Conservation (phyloP, 2,888 invertebrate genomes). For the Boloria selene region DNA sequence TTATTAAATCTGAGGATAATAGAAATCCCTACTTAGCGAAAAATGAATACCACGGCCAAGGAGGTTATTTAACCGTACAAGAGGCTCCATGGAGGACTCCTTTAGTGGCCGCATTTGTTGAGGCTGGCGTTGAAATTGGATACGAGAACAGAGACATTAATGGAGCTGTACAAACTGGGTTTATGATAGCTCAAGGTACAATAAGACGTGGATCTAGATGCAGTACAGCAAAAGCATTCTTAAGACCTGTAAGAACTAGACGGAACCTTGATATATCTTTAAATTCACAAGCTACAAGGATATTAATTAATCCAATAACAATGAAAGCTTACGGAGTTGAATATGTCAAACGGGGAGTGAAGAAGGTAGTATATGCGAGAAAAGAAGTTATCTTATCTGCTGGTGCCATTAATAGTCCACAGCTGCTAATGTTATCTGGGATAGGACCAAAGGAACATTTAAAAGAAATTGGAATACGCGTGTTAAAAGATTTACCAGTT, state of each 20-base stretch:
- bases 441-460: slow-evolving; percentile 89
- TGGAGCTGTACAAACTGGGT: slow-evolving; percentile 89
- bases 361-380: slow-evolving; percentile 86
- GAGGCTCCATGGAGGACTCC: slow-evolving; percentile 93
- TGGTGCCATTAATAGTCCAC: slow-evolving; percentile 95
- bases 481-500: slow-evolving; percentile 88
- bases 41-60: slow-evolving; percentile 86
- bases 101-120: slow-evolving; percentile 90
- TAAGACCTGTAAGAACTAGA: slow-evolving; percentile 88
- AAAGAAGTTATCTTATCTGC: slow-evolving; percentile 94
- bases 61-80: slow-evolving; percentile 90
- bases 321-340: slow-evolving; percentile 91
- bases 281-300: slow-evolving; percentile 89
- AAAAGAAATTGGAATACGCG: slow-evolving; percentile 85
- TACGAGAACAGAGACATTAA: slow-evolving; percentile 92
- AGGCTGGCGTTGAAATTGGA: slow-evolving; percentile 91
- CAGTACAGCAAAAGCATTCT: slow-evolving; percentile 93
- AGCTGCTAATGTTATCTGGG: slow-evolving; percentile 95
- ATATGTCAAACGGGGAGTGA: slow-evolving; percentile 87
- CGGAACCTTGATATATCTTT: slow-evolving; percentile 91
- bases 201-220: slow-evolving; percentile 90
- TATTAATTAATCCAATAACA: slow-evolving; percentile 88
- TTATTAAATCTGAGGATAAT: slow-evolving; percentile 94
- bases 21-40: slow-evolving; percentile 90
- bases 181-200: slow-evolving; percentile 92